These are phyloP conservation scores for Eristalinus aeneus DNA, from an alignment of 2,888 invertebrate genomes.

Conservation along the genomic window DNA sequence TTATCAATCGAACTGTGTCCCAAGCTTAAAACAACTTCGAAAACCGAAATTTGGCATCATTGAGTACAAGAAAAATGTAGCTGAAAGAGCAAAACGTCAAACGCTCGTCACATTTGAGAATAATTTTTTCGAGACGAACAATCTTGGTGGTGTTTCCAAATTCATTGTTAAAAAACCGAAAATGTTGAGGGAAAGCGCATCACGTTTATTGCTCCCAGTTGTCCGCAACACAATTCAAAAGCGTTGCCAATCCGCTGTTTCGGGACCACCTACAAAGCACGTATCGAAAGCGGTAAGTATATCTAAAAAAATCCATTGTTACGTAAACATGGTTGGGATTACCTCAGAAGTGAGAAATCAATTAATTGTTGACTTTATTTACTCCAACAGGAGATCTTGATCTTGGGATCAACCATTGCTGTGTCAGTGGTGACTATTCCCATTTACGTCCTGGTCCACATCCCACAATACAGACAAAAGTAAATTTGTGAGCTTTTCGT, in stretches of 20 bases:
- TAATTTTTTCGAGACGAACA: not conserved
- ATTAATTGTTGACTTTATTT: not conserved
- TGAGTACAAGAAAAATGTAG: not conserved
- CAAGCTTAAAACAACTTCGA: not conserved
- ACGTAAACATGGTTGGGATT: constrained; percentile 74
- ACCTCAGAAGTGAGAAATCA: not conserved
- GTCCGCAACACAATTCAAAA: constrained; percentile 77
- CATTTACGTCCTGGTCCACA: constrained; percentile 78
- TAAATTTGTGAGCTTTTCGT: constrained; percentile 3
- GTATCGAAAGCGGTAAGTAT: constrained; percentile 78
- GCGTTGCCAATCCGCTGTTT: constrained; percentile 77
- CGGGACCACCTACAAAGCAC: constrained; percentile 78
- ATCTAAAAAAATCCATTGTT: constrained; percentile 66
- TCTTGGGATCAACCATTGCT: constrained; percentile 73
- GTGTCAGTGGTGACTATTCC: constrained; percentile 73
- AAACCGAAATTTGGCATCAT: not conserved
- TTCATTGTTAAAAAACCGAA: constrained; percentile 8
- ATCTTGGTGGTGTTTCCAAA: not conserved
- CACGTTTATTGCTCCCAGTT: constrained; percentile 77
- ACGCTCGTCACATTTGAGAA: constrained; percentile 38
- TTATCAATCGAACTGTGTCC: not conserved
- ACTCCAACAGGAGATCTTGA: constrained; percentile 75
- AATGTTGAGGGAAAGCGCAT: constrained; percentile 78
- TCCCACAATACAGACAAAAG: constrained; percentile 77
- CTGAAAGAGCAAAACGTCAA: constrained; percentile 27